A percentile compares a stretch with the other conserved stretches of the same genome.
phyloP scores from a whole-genome alignment of 2,797 vertebrate genomes.

The Zenarchopterus dispar region DNA sequence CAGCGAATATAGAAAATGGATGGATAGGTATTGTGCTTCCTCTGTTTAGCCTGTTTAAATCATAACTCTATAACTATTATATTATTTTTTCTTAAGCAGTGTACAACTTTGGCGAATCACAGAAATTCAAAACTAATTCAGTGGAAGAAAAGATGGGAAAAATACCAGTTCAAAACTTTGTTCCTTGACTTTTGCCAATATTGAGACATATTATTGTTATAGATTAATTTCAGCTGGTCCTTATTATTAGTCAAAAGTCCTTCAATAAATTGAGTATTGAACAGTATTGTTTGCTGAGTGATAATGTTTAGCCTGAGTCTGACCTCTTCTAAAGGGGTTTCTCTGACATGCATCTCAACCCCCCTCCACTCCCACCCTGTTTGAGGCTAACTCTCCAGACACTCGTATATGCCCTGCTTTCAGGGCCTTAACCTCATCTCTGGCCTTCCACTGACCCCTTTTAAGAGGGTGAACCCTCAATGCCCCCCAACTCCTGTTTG shows the following conservation, averaged over 20 bases:
- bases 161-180: no score
- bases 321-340: constrained; percentile 45
- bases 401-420: constrained; percentile 55
- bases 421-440: constrained; percentile 49
- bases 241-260: not conserved
- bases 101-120: no score
- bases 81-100: no score
- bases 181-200: no score
- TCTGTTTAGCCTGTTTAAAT: no score
- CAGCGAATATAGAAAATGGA: no score
- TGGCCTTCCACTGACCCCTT: constrained; percentile 54
- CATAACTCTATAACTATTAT: no score
- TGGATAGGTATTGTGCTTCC: no score
- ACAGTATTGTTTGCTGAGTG: constrained; percentile 24
- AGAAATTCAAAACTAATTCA: no score
- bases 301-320: constrained; percentile 46
- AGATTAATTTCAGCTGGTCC: constrained; percentile 1
- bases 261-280: constrained; percentile 2
- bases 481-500: constrained; percentile 40
- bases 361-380: constrained; percentile 29
- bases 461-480: constrained; percentile 51
- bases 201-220: constrained; percentile 9
- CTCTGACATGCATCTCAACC: constrained; percentile 35
- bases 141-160: no score
- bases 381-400: constrained; percentile 41